Evolutionary conservation across 2,888 invertebrate species (phyloP), one percentile per base, ranked within the genome.

Genomic region (Luperina testacea): DNA sequence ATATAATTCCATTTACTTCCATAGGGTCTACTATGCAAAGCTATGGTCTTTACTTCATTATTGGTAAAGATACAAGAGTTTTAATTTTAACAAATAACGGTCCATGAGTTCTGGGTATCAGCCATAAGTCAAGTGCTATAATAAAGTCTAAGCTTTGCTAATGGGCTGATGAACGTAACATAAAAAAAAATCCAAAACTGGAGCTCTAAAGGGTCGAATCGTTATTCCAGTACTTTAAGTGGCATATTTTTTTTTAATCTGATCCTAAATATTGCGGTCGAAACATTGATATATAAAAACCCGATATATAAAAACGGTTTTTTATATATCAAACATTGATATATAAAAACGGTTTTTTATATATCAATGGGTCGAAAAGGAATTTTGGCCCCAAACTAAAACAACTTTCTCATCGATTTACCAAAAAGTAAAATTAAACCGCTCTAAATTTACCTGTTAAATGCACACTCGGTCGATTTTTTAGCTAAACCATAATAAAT

Each of bases 401-500:
- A 75, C 61, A 32, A 2, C 27, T n/a, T 57, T 38, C 59, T 59
- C 24, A 48, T 42, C 0, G 20, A 74, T 42, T 51, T 38, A n/a
- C 6, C n/a, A n/a, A 38, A 73, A 73, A 73, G n/a, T 73, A 38
- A 73, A 57, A 32, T 8, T 2, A 48, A 72, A 20, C 17, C 3
- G 7, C 45, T 32, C 45, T 68, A 45, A 68, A 77, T 72, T 67
- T 76, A 75, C 32, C 61, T 27, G 78, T 73, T 76, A 77, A 80
- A 82, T 78, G 42, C 68, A 69, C 51, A 78, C 77, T 61, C 59
- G 70, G 70, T 68, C 48, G n/a, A 72, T 77, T 81, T 79, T 69
- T 72, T 72, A 27, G 48, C 75, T 86, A 87, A 75, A 72, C 85
- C 87, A 85, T 88, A 84, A 87, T 87, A 88, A 86, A 90, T 85